These are phyloP conservation scores for Dasypus novemcinctus DNA, from an alignment of 2,113 vertebrate species.

Conservation along the genomic window DNA sequence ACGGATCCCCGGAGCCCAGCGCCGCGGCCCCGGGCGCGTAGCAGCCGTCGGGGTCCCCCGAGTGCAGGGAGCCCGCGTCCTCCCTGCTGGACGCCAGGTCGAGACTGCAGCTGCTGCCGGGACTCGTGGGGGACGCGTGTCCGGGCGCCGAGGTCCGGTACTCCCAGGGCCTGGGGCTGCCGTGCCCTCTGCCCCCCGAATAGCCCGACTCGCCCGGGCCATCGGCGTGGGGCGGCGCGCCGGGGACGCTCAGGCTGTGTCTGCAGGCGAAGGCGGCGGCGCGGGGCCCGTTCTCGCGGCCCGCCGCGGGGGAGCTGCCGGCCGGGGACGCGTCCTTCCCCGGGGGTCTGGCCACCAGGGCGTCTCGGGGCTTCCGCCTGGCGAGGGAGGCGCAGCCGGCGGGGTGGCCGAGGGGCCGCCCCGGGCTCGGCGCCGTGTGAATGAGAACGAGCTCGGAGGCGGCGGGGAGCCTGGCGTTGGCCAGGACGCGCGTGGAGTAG, in stretches of 20 bases:
- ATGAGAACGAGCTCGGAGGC: slow-evolving; percentile 91
- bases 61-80: slow-evolving; percentile 89
- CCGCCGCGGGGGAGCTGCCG: slow-evolving; percentile 71
- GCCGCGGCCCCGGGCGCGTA: slow-evolving; percentile 88
- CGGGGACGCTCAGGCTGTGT: slow-evolving; percentile 68
- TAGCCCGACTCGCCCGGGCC: slow-evolving; percentile 86
- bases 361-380: slow-evolving; percentile 78
- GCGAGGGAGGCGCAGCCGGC: slow-evolving; percentile 76
- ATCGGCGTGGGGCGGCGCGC: slow-evolving; percentile 77
- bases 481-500: slow-evolving; percentile 92
- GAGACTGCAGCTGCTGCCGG: slow-evolving; percentile 89
- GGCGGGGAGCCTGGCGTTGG: slow-evolving; percentile 91
- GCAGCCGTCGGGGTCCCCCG: slow-evolving; percentile 91
- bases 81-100: slow-evolving; percentile 88
- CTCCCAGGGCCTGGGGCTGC: slow-evolving; percentile 87
- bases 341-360: slow-evolving; percentile 57
- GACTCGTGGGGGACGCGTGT: slow-evolving; percentile 89
- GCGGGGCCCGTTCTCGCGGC: slow-evolving; percentile 82
- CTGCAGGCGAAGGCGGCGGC: slow-evolving; percentile 71
- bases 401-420: slow-evolving; percentile 75
- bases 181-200: slow-evolving; percentile 83
- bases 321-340: slow-evolving; percentile 75
- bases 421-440: slow-evolving; percentile 82
- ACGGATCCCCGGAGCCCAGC: slow-evolving; percentile 82
- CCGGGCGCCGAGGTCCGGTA: slow-evolving; percentile 87